Percentiles rank a stretch among this genome's conserved stretches.
Conservation (phyloP, 2,888 invertebrate species). For the Teleiodes luculella region DNA sequence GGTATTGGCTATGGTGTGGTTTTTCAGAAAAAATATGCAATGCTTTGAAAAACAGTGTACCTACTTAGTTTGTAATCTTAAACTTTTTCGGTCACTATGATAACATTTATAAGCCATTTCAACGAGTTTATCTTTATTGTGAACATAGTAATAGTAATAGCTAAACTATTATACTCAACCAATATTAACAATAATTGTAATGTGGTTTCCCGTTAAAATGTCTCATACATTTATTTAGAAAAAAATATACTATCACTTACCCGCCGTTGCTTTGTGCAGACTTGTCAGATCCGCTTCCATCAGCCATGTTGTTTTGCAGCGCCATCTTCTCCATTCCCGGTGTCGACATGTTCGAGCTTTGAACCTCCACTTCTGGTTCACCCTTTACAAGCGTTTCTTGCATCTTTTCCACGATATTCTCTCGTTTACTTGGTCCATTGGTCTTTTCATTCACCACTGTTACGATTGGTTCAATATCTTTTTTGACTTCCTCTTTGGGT, state of each 20-base stretch:
- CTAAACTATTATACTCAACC: no score
- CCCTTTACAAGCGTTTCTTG: constrained; percentile 74
- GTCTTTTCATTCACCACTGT: constrained; percentile 66
- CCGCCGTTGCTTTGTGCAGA: constrained; percentile 69
- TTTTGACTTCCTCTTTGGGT: constrained; percentile 39
- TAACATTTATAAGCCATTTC: no score
- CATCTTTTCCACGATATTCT: constrained; percentile 46
- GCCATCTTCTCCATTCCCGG: constrained; percentile 49
- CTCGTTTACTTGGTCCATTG: constrained; percentile 35
- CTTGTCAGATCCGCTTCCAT: constrained; percentile 57
- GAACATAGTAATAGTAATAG: no score
- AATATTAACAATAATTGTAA: no score
- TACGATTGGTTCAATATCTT: constrained; percentile 61
- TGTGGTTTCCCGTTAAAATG: no score
- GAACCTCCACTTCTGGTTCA: constrained; percentile 79
- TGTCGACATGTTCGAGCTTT: constrained; percentile 76
- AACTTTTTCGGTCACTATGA: no score
- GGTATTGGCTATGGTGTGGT: no score
- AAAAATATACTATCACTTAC: constrained; percentile 39
- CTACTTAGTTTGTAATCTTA: no score
- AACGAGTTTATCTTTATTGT: no score
- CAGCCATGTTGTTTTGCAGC: constrained; percentile 44
- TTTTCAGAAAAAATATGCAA: no score
- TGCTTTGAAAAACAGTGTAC: no score
- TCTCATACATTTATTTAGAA: not conserved